phyloP scores from a whole-genome alignment of 1,140 invertebrate genomes.

The Leptinotarsa defecta region DNA sequence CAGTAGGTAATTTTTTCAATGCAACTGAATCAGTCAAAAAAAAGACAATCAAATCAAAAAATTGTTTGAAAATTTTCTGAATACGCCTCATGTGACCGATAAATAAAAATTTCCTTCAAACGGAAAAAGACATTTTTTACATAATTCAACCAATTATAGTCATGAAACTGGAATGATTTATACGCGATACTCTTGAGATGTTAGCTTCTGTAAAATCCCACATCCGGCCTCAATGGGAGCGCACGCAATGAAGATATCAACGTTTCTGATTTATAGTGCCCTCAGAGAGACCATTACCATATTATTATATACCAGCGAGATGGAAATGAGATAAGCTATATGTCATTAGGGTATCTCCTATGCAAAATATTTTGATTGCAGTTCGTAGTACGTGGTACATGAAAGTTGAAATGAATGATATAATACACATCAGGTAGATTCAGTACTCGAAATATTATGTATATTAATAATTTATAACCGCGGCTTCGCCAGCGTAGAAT shows the following conservation, averaged over 20 bases:
- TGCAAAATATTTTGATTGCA: constrained; percentile 3
- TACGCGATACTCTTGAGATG: neutral
- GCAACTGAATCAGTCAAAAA: too few relatives aligned
- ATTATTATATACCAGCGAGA: constrained; percentile 3
- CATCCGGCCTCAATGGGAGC: neutral
- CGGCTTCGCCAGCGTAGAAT: too few relatives aligned
- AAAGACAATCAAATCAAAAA: too few relatives aligned
- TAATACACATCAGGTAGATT: neutral
- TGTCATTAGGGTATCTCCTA: neutral
- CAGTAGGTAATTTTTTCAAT: too few relatives aligned
- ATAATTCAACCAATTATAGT: neutral
- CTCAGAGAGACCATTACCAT: constrained; percentile 3
- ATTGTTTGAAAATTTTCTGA: too few relatives aligned
- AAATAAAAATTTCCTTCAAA: neutral
- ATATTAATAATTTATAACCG: too few relatives aligned
- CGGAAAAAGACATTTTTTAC: neutral
- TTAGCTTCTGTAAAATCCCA: constrained; percentile 8
- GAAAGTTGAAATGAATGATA: neutral
- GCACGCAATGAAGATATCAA: constrained; percentile 5
- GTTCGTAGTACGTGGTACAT: neutral
- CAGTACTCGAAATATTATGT: neutral
- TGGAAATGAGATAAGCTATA: neutral
- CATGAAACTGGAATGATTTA: neutral
- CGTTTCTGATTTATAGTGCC: constrained; percentile 8
- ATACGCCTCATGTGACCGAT: neutral